Evolutionary conservation across 2,797 vertebrate species (phyloP).

Genomic region (Sebastes kiyomatsui): DNA sequence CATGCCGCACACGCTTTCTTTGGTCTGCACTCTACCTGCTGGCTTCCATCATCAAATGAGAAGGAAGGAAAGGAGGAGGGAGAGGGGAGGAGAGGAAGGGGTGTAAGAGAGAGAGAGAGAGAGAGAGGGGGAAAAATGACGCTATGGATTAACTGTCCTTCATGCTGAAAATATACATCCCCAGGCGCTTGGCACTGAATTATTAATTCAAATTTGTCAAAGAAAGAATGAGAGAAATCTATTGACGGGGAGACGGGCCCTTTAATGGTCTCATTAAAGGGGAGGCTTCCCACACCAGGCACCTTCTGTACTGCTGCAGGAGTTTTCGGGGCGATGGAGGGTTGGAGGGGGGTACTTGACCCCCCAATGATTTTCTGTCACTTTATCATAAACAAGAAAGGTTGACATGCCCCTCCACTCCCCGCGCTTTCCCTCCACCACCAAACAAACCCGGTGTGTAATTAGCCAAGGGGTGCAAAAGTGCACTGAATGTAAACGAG

Average conservation of each 20-base stretch:
- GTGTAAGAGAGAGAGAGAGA: conserved; percentile 36
- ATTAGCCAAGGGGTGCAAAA: conserved; percentile 80
- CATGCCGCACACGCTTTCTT: conserved; percentile 55
- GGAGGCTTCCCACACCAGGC: conserved; percentile 78
- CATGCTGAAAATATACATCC: conserved; percentile 88
- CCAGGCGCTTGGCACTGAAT: conserved; percentile 85
- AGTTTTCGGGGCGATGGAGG: conserved; percentile 74
- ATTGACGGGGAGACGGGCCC: conserved; percentile 82
- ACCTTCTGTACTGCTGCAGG: conserved; percentile 78
- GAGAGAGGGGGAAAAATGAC: conserved; percentile 48
- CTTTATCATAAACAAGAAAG: conserved; percentile 86
- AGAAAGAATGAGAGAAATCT: conserved; percentile 84
- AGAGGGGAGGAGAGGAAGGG: conserved; percentile 46
- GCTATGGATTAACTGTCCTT: conserved; percentile 92
- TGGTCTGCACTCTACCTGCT: conserved; percentile 75
- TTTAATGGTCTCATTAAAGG: conserved; percentile 88
- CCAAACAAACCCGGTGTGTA: conserved; percentile 75
- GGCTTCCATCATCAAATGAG: conserved; percentile 68
- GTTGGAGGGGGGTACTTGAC: conserved; percentile 78
- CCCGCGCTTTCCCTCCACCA: conserved; percentile 38
- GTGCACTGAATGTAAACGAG: conserved; percentile 81
- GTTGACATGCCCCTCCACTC: conserved; percentile 68
- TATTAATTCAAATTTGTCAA: conserved; percentile 90
- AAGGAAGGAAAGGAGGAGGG: conserved; percentile 33
- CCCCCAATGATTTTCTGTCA: conserved; percentile 86